phyloP scores from a whole-genome alignment of 2,113 vertebrate genomes.

The Solea senegalensis region DNA sequence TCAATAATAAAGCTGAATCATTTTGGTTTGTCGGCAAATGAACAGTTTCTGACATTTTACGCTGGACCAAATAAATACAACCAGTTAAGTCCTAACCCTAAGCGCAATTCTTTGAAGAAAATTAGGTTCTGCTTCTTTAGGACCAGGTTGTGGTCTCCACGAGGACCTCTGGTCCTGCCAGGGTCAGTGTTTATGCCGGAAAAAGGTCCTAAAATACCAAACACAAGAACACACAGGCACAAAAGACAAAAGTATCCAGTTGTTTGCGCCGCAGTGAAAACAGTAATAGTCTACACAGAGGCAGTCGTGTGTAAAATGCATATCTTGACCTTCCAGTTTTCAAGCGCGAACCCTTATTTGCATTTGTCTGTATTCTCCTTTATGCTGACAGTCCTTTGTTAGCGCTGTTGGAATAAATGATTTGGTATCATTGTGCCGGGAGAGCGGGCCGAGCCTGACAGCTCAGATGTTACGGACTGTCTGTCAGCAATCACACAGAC shows the following conservation, averaged over 20 bases:
- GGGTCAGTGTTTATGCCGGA: too few species aligned
- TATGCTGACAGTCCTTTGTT: constrained; percentile 33
- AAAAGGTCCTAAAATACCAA: too few species aligned
- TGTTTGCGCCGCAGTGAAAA: constrained; percentile 2
- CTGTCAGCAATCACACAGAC: constrained; percentile 29
- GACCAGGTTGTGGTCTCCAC: too few species aligned
- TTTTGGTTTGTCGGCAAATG: too few species aligned
- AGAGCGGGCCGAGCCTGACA: constrained; percentile 45
- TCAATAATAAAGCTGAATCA: too few species aligned
- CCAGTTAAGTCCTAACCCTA: too few species aligned
- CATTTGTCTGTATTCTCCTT: constrained; percentile 48
- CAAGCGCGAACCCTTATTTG: constrained; percentile 31
- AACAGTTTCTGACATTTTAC: too few species aligned
- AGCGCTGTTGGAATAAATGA: constrained; percentile 36
- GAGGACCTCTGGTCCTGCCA: too few species aligned
- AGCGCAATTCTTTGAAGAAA: too few species aligned
- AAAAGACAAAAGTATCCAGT: not conserved
- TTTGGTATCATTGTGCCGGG: constrained; percentile 32
- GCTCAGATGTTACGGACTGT: constrained; percentile 43
- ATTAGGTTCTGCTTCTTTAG: too few species aligned
- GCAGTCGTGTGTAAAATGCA: not conserved
- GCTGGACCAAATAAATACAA: too few species aligned
- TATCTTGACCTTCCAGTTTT: constrained; percentile 31
- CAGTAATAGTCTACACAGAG: not conserved
- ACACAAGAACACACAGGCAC: too few species aligned